Base-by-base conservation (phyloP, 2,113 vertebrate genomes). In the Apodemus speciosus region DNA sequence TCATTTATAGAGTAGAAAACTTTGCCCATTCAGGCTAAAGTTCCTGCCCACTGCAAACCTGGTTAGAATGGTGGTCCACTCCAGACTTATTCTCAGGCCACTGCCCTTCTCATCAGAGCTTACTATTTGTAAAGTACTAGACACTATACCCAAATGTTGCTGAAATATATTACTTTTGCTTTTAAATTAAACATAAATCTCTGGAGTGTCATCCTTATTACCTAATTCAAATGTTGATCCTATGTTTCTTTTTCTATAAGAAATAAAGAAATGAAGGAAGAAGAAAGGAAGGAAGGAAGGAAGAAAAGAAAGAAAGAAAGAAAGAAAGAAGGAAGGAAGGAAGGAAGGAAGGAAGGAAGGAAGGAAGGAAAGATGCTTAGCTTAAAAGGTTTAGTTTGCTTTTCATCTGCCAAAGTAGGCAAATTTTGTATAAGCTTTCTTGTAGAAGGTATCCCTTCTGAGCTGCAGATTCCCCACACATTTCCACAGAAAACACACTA, bases 161-260 rank as follows among this genome's bases (percentile, higher is more conserved):
- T 69, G 9, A 86, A 95, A 95, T 9, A 23, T 18, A 89, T 11
- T 75, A 58, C 2, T 85, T 91, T 94, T 88, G 49, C 88, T 93
- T 89, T 90, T 51, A 69, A 79, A 94, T 69, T 73, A 40, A 53
- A 80, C 35, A 62, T 66, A 11, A 11, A 83, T 21, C 91, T 92
- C 40, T 93, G 11, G 18, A 81, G 40, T 81, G 11, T 10, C 68
- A 75, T 95, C 56, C 58, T 79, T 21, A 16, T 21, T 86, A 5
- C 56, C 64, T 53, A 92, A 94, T 38, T 49, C 32, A 96, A 96
- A 96, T 87, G 20, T 85, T 25, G 91, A 88, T 14, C 53, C 21
- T 75, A 91, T 15, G 77, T 75, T 88, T 71, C 1, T 89, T n/a
- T 64, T 56, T 9, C 16, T 9, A 77, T 46, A 66, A 43, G 6